A percentile compares a stretch with the other conserved stretches of the same genome.
These are phyloP conservation scores for Poeciliopsis prolifica DNA, from an alignment of 2,113 vertebrate species.

Conservation along the genomic window DNA sequence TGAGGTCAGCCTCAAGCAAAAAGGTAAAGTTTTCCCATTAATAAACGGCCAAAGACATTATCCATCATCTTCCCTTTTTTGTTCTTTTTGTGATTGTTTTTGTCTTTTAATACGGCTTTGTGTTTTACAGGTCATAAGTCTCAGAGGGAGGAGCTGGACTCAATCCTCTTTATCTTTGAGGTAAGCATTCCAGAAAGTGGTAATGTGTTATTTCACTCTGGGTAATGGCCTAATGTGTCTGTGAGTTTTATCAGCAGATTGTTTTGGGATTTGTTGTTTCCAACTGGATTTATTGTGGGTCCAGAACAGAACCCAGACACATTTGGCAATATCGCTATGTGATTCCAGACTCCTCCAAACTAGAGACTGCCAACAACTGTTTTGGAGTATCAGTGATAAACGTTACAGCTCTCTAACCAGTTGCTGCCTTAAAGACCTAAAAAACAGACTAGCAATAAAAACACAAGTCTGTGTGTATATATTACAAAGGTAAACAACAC, in stretches of 20 bases:
- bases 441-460: slow-evolving; percentile 20
- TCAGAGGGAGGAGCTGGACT: slow-evolving; percentile 98
- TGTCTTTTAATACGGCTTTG: not conserved
- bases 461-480: not conserved
- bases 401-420: slow-evolving; percentile 13
- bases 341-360: slow-evolving; percentile 7
- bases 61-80: slow-evolving; percentile 38
- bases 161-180: slow-evolving; percentile 99
- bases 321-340: not conserved
- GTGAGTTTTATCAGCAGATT: too few relatives aligned
- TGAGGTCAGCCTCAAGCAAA: slow-evolving; percentile 96
- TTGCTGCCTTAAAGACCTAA: slow-evolving; percentile 14
- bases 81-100: not conserved
- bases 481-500: not conserved
- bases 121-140: slow-evolving; percentile 93
- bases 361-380: too few relatives aligned
- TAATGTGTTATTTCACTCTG: not conserved
- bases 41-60: slow-evolving; percentile 73
- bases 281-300: not conserved
- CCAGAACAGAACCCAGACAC: not conserved
- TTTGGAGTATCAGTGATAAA: slow-evolving; percentile 38
- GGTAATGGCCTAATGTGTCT: not conserved
- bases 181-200: slow-evolving; percentile 72
- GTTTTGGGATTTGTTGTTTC: not conserved
- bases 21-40: slow-evolving; percentile 82